phyloP scores from a whole-genome alignment of 2,113 vertebrate genomes.

The Tragulus kanchil region DNA sequence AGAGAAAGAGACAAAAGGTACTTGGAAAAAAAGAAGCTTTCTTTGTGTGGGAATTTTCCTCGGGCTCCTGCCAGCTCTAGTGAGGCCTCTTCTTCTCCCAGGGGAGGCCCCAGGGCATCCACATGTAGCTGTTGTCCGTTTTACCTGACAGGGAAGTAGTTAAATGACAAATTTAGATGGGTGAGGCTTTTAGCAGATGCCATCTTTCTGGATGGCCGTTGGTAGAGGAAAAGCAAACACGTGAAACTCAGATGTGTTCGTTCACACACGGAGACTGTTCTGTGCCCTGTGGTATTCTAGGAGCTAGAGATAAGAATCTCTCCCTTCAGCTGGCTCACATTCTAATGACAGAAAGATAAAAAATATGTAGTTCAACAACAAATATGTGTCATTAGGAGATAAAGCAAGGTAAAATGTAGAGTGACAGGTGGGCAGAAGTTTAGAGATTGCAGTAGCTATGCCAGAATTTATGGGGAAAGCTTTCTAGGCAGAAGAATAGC shows the following conservation, averaged over 20 bases:
- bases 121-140: neutral
- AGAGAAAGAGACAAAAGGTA: neutral
- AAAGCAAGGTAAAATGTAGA: neutral
- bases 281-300: neutral
- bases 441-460: neutral
- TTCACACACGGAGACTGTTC: neutral
- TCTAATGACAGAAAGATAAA: conserved; percentile 4
- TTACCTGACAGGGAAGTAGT: neutral
- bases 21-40: neutral
- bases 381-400: neutral
- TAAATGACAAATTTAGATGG: neutral
- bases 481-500: neutral
- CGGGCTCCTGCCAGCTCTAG: neutral
- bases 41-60: neutral
- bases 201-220: neutral
- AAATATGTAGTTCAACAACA: neutral
- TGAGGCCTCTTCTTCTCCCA: neutral
- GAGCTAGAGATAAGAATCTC: neutral
- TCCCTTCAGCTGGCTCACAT: neutral
- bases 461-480: neutral
- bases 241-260: neutral
- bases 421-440: neutral
- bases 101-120: neutral
- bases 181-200: neutral
- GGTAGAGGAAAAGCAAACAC: neutral